Evolutionary conservation across 2,888 invertebrate species (phyloP).

Genomic region (Onchidella celtica): DNA sequence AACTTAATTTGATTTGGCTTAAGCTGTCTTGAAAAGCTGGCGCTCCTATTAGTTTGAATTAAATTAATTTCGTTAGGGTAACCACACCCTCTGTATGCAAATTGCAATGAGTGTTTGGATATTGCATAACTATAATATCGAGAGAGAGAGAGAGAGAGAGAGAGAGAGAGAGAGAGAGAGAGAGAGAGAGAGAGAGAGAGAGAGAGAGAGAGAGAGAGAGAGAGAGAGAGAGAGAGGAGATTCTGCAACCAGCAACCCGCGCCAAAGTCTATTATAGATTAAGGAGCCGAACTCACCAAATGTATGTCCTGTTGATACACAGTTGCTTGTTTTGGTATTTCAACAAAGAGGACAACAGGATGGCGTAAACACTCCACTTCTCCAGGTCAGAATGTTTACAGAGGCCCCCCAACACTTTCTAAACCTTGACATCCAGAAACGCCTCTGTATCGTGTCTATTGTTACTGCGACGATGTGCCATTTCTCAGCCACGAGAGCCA

Average conservation of each 20-base stretch:
- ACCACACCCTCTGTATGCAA: constrained; percentile 12
- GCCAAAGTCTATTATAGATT: not conserved
- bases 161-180: not conserved
- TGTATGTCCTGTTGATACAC: not conserved
- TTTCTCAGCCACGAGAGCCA: too few species aligned
- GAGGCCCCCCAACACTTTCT: too few species aligned
- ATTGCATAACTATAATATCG: not conserved
- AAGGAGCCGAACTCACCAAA: not conserved
- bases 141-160: not conserved
- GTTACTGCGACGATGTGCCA: too few species aligned
- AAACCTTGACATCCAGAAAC: too few species aligned
- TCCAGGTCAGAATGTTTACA: too few species aligned
- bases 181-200: not conserved
- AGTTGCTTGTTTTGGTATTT: not conserved
- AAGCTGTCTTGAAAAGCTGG: constrained; percentile 16
- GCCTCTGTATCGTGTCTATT: too few species aligned
- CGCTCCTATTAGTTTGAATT: not conserved
- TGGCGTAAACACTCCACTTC: too few species aligned
- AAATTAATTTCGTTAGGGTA: constrained; percentile 20
- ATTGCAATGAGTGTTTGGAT: not conserved
- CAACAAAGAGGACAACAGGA: too few species aligned
- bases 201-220: not conserved
- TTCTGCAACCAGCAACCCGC: not conserved
- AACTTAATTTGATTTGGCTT: constrained; percentile 28
- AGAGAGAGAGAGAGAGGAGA: not conserved